Evolutionary conservation across 2,113 vertebrate genomes (phyloP).

Genomic region (Ornithorhynchus anatinus): DNA sequence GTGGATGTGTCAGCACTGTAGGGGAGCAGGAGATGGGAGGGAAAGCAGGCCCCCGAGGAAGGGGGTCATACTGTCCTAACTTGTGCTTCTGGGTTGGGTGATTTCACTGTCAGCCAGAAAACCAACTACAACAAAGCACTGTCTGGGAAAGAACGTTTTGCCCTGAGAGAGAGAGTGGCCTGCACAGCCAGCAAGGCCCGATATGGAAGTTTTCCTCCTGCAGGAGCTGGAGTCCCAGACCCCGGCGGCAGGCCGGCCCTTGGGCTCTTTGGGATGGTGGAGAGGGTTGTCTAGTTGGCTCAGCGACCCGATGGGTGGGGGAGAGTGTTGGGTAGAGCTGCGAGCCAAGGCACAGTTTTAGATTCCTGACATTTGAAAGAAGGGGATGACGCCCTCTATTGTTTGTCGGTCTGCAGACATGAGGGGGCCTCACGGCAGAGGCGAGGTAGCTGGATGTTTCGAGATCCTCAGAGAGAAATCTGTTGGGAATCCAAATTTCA

Average conservation of each 20-base stretch:
- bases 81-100: conserved; percentile 31
- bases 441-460: no score
- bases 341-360: no score
- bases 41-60: not conserved
- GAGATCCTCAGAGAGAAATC: no score
- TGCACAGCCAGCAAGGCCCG: not conserved
- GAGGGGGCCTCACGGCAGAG: no score
- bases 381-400: no score
- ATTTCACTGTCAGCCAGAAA: conserved; percentile 16
- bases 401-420: no score
- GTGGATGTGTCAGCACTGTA: conserved; percentile 17
- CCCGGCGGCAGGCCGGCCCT: not conserved
- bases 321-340: no score
- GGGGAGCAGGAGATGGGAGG: conserved; percentile 51
- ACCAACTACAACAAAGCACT: not conserved
- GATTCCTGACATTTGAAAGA: no score
- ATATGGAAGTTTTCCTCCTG: not conserved
- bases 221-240: not conserved
- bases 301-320: no score
- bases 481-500: no score
- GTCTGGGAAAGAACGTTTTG: conserved; percentile 33
- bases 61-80: conserved; percentile 32
- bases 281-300: no score
- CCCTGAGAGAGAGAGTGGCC: not conserved
- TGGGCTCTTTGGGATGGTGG: no score